Evolutionary conservation across 2,797 vertebrate species (phyloP), one percentile per base, ranked within the genome.

Genomic region (Harpagifer antarcticus): DNA sequence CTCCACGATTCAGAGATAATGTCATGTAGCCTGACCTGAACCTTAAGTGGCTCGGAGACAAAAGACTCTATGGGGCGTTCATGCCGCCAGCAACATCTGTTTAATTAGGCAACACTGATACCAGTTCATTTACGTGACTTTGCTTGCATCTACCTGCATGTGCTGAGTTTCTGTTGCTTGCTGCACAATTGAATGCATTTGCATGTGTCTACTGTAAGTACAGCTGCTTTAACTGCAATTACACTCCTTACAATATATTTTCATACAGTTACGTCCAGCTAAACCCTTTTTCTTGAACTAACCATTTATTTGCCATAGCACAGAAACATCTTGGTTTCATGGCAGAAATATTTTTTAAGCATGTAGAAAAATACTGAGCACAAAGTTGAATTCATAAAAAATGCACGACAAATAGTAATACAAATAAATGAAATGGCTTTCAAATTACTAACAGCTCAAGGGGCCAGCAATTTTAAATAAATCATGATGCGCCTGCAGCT

Each of bases 401-500:
- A 48, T 44, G 54, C 63, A 44, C 74, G 61, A 78, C 47, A 82
- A 84, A 86, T 57, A 79, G 61, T 80, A 90, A 92, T 85, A 89
- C 81, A 91, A 91, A 95, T 91, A 92, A 88, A 93, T 83, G 81
- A 88, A 93, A 92, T 83, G 79, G 83, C 84, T 92, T 94, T 94
- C 79, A 93, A 90, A 93, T 94, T 86, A 94, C 89, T 82, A 86
- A 78, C 87, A 81, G 86, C 92, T 94, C 92, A 82, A 89, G 90
- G 92, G 93, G 86, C 91, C 79, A 84, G 86, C 85, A 82, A 93
- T 93, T 94, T 91, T 94, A 93, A 95, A 95, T 95, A 95, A 95
- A 94, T 95, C 92, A 95, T 94, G 88, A 93, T 82, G 71, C 11
- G 89, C 91, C 93, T 92, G 84, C 82, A 94, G 93, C 89, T 75